phyloP scores from a whole-genome alignment of 2,797 vertebrate species.

The Ibycter americanus region DNA sequence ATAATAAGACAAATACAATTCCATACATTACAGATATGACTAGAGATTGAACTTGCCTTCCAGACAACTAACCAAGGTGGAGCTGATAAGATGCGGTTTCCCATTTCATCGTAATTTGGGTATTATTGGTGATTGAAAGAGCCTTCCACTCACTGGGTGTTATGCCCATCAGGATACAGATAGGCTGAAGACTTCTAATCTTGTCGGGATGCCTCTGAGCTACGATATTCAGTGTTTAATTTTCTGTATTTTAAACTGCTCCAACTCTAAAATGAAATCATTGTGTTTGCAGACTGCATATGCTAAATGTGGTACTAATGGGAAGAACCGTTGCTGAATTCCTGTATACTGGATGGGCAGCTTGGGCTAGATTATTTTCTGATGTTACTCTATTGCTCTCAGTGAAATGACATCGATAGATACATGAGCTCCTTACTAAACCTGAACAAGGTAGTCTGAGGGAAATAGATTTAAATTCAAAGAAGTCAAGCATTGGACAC shows the following conservation, averaged over 20 bases:
- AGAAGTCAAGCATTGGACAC: not conserved
- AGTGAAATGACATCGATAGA: not conserved
- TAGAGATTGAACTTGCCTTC: not conserved
- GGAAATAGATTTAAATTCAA: not conserved
- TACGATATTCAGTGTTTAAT: not conserved
- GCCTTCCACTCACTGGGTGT: not conserved
- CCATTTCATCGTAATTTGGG: not conserved
- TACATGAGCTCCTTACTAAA: not conserved
- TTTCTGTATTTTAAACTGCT: not conserved
- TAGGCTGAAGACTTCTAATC: not conserved
- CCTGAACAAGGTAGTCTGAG: not conserved
- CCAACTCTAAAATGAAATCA: not conserved
- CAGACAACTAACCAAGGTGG: not conserved
- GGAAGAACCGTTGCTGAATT: not conserved
- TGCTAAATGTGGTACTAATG: not conserved
- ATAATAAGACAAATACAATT: not conserved
- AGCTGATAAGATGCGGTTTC: not conserved
- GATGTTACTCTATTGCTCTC: not conserved
- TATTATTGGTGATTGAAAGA: not conserved
- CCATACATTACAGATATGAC: not conserved
- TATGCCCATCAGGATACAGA: not conserved
- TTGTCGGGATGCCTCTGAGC: not conserved
- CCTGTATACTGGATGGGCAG: not conserved
- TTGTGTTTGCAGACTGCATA: not conserved
- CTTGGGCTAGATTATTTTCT: not conserved